Percentiles rank a stretch among this genome's conserved stretches.
These are phyloP conservation scores for Eupleurogrammus muticus DNA, from an alignment of 2,797 vertebrate genomes.

Conservation along the genomic window DNA sequence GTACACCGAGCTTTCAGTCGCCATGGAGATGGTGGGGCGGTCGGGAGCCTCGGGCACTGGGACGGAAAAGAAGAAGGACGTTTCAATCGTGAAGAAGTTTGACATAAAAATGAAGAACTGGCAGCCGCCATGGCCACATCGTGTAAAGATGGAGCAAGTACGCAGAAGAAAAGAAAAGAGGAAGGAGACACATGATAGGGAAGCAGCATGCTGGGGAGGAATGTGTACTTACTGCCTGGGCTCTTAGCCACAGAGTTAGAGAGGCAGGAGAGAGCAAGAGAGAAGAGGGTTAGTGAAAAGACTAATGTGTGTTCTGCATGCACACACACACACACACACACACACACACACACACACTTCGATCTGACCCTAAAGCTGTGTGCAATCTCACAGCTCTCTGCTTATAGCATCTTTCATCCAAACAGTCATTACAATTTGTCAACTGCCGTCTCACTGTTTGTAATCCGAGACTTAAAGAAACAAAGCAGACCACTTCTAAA, in stretches of 20 bases:
- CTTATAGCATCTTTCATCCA: slow-evolving; percentile 48
- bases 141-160: slow-evolving; percentile 29
- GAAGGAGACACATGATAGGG: slow-evolving; percentile 41
- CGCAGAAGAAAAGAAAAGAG: slow-evolving; percentile 41
- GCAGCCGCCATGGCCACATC: slow-evolving; percentile 32
- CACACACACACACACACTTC: slow-evolving; percentile 29
- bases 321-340: slow-evolving; percentile 20
- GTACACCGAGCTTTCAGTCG: slow-evolving; percentile 92
- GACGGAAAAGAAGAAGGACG: not conserved
- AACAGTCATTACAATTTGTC: slow-evolving; percentile 53
- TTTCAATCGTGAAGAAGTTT: slow-evolving; percentile 4
- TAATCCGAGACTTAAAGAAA: slow-evolving; percentile 32
- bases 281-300: slow-evolving; percentile 76
- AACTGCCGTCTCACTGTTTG: slow-evolving; percentile 41
- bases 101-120: slow-evolving; percentile 32
- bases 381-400: slow-evolving; percentile 44
- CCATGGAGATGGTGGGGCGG: slow-evolving; percentile 93
- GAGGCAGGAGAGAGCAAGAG: slow-evolving; percentile 71
- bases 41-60: slow-evolving; percentile 95
- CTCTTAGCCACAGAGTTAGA: slow-evolving; percentile 81
- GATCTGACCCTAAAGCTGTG: slow-evolving; percentile 19
- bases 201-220: slow-evolving; percentile 65
- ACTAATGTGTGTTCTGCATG: slow-evolving; percentile 34
- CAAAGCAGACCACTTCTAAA: slow-evolving; percentile 62
- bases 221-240: slow-evolving; percentile 82